Conservation (phyloP, 2,888 invertebrate species). For the Auanema sp. region DNA sequence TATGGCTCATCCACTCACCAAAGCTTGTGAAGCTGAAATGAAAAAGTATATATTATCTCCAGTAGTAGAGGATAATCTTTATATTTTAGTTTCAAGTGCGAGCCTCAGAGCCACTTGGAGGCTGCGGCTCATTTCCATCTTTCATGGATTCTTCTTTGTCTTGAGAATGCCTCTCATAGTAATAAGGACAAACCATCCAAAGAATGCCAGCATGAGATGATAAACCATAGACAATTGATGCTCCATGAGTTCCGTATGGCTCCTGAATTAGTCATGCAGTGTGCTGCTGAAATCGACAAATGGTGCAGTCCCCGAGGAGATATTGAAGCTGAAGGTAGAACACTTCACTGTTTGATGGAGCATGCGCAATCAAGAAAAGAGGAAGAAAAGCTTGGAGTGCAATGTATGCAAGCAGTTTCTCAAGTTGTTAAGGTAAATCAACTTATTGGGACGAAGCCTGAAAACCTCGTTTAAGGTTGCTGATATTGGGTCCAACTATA, state of each 20-base stretch:
- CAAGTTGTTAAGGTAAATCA: slow-evolving; percentile 37
- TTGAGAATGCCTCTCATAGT: slow-evolving; percentile 72
- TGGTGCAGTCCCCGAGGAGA: slow-evolving; percentile 69
- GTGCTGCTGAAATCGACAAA: slow-evolving; percentile 72
- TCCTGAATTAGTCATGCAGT: slow-evolving; percentile 86
- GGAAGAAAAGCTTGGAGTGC: slow-evolving; percentile 42
- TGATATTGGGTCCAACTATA: slow-evolving; percentile 92
- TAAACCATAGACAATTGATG: slow-evolving; percentile 80
- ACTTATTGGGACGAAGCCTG: not conserved
- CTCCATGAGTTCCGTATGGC: slow-evolving; percentile 91
- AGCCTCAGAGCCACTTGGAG: slow-evolving; percentile 70
- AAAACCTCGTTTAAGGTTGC: slow-evolving; percentile 73
- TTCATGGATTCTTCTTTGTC: slow-evolving; percentile 78
- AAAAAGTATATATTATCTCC: slow-evolving; percentile 14
- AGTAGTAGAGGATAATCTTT: not conserved
- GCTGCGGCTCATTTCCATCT: slow-evolving; percentile 63
- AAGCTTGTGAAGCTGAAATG: slow-evolving; percentile 46
- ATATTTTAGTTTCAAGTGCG: slow-evolving; percentile 74
- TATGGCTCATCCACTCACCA: slow-evolving; percentile 82
- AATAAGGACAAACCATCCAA: slow-evolving; percentile 66
- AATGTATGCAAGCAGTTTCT: slow-evolving; percentile 48
- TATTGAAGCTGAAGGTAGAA: slow-evolving; percentile 76
- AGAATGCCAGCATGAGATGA: slow-evolving; percentile 85
- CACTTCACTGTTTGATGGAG: slow-evolving; percentile 89
- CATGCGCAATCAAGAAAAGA: slow-evolving; percentile 58